Conservation (phyloP, 2,888 invertebrate genomes). For the Lissonota sp. region DNA sequence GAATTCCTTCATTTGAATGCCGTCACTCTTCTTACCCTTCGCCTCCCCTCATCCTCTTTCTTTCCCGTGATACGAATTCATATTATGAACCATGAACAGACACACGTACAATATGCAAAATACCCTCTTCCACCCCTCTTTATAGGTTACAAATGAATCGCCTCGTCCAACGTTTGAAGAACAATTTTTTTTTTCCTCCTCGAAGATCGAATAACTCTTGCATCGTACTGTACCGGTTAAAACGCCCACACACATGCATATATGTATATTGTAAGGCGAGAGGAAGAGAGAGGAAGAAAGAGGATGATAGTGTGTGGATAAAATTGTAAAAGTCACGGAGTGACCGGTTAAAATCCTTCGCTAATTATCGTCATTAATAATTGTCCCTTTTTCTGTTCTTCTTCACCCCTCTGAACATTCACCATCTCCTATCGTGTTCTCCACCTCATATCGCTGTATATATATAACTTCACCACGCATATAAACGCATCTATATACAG, state of each 20-base stretch:
- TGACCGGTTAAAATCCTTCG: constrained; percentile 79
- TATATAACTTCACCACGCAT: background rate
- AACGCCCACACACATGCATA: constrained; percentile 43
- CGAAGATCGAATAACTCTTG: constrained; percentile 42
- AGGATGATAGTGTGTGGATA: constrained; percentile 51
- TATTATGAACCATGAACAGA: constrained; percentile 48
- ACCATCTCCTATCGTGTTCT: constrained; percentile 21
- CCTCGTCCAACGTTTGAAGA: constrained; percentile 64
- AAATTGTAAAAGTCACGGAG: constrained; percentile 76
- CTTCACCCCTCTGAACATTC: constrained; percentile 32
- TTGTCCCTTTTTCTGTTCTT: constrained; percentile 71
- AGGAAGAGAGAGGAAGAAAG: background rate
- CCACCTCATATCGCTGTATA: constrained; percentile 36
- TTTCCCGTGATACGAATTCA: constrained; percentile 71
- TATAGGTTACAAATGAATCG: constrained; percentile 68
- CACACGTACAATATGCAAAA: constrained; percentile 33
- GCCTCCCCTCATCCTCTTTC: constrained; percentile 39
- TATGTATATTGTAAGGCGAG: constrained; percentile 3
- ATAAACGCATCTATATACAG: background rate
- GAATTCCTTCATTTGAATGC: constrained; percentile 80
- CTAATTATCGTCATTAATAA: constrained; percentile 82
- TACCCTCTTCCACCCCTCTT: constrained; percentile 19
- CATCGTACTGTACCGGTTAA: constrained; percentile 17
- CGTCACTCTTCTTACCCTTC: constrained; percentile 69
- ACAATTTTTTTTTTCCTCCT: constrained; percentile 50